Evolutionary conservation across 2,888 invertebrate genomes (phyloP), one percentile per base, ranked within the genome.

Genomic region (Drosophila austrosaltans): DNA sequence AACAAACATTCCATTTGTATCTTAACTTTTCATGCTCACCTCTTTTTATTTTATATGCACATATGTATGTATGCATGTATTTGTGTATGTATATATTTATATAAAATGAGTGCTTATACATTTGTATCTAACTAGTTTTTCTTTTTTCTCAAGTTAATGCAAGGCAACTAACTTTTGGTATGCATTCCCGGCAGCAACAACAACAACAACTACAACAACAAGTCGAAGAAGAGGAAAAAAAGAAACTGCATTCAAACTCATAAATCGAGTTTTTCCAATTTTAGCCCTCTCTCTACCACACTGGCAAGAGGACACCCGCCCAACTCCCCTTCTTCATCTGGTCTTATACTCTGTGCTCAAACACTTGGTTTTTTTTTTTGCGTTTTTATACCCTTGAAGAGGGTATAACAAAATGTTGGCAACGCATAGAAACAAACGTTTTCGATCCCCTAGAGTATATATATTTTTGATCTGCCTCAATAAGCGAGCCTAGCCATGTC

Each of bases 261-360:
- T 87, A 81, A 87, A 89, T 86, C 82, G 75, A 78, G 84, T 87
- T 87, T 84, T 81, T 80, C 76, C 76, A 71, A 74, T 75, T 71
- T 76, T 74, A 66, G 36, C 62, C 44, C n/a, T 16, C 39, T 57
- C 57, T 65, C 60, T n/a, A 48, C 42, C 53, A 30, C 58, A 12
- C 54, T 42, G 28, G 30, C 5, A 30, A 30, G 5, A 4, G 5
- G 1, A 1, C 8, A 2, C 36, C 36, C 36, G 32, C 28, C 61
- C 60, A 53, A 42, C 36, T 40, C n/a, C 5, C 12, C 42, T n/a
- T 25, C 44, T 12, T 20, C 42, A 30, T 5, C 61, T 44, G 28
- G 20, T 39, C 28, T 39, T 48, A 48, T 44, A 48, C 60, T 36
- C 28, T 62, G 48, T 16, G 66, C 30, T 30, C 30, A 30, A 36